Evolutionary conservation across 1,140 invertebrate genomes (phyloP).

Genomic region (Temnothorax curvispinosus): DNA sequence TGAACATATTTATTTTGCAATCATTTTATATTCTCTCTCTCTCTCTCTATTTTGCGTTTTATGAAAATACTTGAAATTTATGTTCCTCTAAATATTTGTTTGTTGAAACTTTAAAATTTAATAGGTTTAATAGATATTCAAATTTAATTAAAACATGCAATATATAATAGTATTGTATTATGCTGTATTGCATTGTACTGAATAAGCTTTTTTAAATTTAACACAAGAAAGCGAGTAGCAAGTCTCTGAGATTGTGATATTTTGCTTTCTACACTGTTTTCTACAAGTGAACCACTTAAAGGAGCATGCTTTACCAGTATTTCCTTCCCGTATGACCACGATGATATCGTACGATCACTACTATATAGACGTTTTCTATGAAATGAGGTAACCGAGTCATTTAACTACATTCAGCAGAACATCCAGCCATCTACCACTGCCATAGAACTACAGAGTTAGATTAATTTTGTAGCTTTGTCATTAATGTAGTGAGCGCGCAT

Average conservation of each 20-base stretch:
- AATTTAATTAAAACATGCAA: not conserved
- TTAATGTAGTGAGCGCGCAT: not conserved
- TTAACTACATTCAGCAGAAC: not conserved
- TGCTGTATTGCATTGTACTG: not conserved
- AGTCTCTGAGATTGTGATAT: not conserved
- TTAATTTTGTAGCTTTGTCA: not conserved
- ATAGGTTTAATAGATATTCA: not conserved
- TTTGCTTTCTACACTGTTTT: not conserved
- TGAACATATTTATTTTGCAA: not conserved
- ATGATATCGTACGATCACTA: not conserved
- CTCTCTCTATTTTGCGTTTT: not conserved
- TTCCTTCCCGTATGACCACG: not conserved
- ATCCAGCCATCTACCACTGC: not conserved
- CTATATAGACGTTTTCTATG: not conserved
- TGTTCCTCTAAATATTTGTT: not conserved
- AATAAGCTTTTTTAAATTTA: not conserved
- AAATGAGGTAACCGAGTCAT: not conserved
- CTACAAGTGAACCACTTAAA: slow-evolving; percentile 1
- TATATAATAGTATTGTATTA: not conserved
- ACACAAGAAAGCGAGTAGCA: not conserved
- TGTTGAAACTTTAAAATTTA: not conserved
- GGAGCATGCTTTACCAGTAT: not conserved
- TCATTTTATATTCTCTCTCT: not conserved
- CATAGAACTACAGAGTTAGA: not conserved
- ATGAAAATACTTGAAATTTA: not conserved